Evolutionary conservation across 2,113 vertebrate species (phyloP), one percentile per base, ranked within the genome.

Genomic region (Sander lucioperca): DNA sequence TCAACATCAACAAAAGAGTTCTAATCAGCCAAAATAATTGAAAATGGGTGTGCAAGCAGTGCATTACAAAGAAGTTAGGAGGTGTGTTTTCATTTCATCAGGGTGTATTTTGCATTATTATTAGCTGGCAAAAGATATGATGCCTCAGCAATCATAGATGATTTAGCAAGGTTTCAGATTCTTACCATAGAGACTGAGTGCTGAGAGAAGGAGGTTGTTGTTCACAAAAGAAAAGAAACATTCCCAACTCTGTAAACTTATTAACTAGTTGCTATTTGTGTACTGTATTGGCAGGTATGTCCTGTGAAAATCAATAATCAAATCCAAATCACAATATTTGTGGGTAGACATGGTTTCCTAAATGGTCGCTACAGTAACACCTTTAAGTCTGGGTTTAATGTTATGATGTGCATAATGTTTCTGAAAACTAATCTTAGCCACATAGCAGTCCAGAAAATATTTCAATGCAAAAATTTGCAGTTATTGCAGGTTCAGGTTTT

Each of bases 121-220:
- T 56, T 67, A 62, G 19, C 21, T 68, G 50, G 45, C 63, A 56
- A n/a, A 33, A 59, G 69, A 68, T 56, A 36, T 62, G 10, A 72
- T 14, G 54, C 36, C 36, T 72, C 61, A 19, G 47, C 25, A 66
- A 77, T 67, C n/a, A 61, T 6, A 47, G 61, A 76, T 76, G 53
- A 58, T n/a, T 85, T 45, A 76, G 23, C 23, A 47, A 66, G 27
- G 53, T 25, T 76, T 65, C 72, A 70, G 11, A 56, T 64, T 70
- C 58, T 36, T 63, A 54, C 48, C 48, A 79, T 15, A 45, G 45
- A 47, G 15, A 36, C 15, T 0, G 27, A 66, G 36, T 33, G 36
- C 36, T 67, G 62, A 56, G 19, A 62, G 51, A 59, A 30, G 18
- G 43, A 27, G 30, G 21, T 16, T 48, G 53, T 33, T 71, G 33